Conservation (phyloP, 2,888 invertebrate species). For the Apodemia duryi region DNA sequence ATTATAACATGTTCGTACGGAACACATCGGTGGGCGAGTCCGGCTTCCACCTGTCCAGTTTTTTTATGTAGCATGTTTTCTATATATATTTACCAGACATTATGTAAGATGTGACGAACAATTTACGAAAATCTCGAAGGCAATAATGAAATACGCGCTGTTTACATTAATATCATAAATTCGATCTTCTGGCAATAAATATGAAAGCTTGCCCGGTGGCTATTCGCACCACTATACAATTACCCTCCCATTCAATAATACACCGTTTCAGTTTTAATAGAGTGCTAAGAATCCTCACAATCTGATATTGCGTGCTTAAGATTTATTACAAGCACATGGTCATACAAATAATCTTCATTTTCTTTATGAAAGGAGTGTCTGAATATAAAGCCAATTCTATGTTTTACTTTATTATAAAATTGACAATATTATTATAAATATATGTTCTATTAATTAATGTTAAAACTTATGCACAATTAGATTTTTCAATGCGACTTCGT, state of each 20-base stretch:
- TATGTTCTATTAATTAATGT: no score
- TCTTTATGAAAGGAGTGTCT: not conserved
- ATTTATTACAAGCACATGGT: constrained; percentile 22
- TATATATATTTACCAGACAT: not conserved
- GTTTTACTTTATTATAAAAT: not conserved
- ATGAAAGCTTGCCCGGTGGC: constrained; percentile 55
- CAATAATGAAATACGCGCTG: constrained; percentile 44
- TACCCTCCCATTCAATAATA: constrained; percentile 61
- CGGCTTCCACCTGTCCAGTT: no score
- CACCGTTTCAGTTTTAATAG: constrained; percentile 57
- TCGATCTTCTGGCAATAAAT: constrained; percentile 45
- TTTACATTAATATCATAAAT: constrained; percentile 51
- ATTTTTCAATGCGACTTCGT: no score
- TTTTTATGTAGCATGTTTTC: no score
- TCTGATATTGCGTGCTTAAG: constrained; percentile 39
- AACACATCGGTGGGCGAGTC: no score
- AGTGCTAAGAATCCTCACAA: constrained; percentile 63
- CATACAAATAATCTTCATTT: constrained; percentile 2
- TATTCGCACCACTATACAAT: constrained; percentile 49
- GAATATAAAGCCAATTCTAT: not conserved
- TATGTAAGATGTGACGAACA: not conserved
- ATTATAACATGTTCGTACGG: no score
- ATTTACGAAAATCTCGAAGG: not conserved
- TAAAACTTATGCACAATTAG: no score
- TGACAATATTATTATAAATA: no score